phyloP scores from a whole-genome alignment of 2,113 vertebrate genomes.

The Istiophorus platypterus region DNA sequence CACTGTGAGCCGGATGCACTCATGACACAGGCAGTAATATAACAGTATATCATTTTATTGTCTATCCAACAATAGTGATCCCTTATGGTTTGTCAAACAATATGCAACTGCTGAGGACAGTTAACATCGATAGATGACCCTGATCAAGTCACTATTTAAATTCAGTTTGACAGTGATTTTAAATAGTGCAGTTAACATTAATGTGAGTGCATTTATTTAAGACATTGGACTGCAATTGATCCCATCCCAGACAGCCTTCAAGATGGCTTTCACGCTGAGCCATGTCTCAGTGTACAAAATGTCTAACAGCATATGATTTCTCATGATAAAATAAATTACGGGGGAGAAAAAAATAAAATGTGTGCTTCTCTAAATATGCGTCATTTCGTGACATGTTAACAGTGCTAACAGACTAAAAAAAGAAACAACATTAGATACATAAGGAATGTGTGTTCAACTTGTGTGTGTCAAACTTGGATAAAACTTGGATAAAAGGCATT shows the following conservation, averaged over 20 bases:
- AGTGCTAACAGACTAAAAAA: slow-evolving; percentile 48
- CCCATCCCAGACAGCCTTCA: slow-evolving; percentile 21
- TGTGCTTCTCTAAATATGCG: slow-evolving; percentile 36
- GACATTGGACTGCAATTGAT: slow-evolving; percentile 47
- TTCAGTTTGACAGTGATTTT: slow-evolving; percentile 53
- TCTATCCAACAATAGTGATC: slow-evolving; percentile 71
- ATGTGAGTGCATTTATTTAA: slow-evolving; percentile 43
- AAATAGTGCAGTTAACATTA: slow-evolving; percentile 48
- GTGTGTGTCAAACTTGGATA: slow-evolving; percentile 13
- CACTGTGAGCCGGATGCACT: slow-evolving; percentile 2
- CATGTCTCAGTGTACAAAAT: slow-evolving; percentile 20
- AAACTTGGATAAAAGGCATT: no score
- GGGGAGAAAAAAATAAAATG: slow-evolving; percentile 33
- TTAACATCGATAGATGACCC: slow-evolving; percentile 22
- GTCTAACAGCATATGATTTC: slow-evolving; percentile 62
- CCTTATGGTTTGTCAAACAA: slow-evolving; percentile 69
- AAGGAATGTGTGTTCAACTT: slow-evolving; percentile 45
- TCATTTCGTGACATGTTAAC: slow-evolving; percentile 42
- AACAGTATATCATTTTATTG: slow-evolving; percentile 69
- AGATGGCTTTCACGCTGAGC: background rate
- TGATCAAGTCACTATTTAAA: slow-evolving; percentile 57
- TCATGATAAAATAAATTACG: slow-evolving; percentile 80
- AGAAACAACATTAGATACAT: slow-evolving; percentile 37
- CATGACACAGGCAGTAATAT: slow-evolving; percentile 23
- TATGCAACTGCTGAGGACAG: slow-evolving; percentile 32